Base-by-base conservation (phyloP, 2,888 invertebrate genomes). In the Allophyes oxyacanthae region DNA sequence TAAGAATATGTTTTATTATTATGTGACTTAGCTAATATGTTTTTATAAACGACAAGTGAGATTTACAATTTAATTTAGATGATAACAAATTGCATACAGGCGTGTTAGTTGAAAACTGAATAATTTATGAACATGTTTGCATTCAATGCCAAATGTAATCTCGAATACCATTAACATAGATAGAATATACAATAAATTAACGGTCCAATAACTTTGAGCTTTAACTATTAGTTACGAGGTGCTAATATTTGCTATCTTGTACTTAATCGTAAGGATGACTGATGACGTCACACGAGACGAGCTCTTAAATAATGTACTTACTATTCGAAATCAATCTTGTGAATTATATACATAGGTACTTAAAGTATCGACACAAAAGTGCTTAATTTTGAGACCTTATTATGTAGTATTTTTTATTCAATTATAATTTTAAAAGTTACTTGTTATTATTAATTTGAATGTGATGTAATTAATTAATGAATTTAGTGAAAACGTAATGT, bases 31-130 rank as follows among this genome's bases (percentile, higher is more conserved):
- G 73, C 70, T 69, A 56, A 72, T 75, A 72, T 77, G 71, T 73
- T 83, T 82, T 81, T 79, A 80, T 76, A 84, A 86, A 83, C 72
- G 78, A 83, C 81, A 82, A 84, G 83, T 85, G 84, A 83, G 83
- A 85, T 82, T 83, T 84, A 68, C 56, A 64, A 61, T 63, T 57
- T 56, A 71, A 70, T 44, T 65, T 74, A 72, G 63, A 71, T 68
- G 30, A 28, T 64, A 52, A 61, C 52, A 63, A 75, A 66, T 62
- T 64, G 62, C 59, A 55, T 64, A 63, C 57, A 57, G 60, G 44
- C 60, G 60, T 72, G 55, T 51, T 67, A 40, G 59, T 65, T 42
- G 26, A 42, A 70, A 66, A 73, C 53, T 56, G 46, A 60, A 64
- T 72, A 57, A 64, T 68, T 64, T 54, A 54, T 61, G 20, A 43